These are phyloP conservation scores for Vireo griseus DNA, from an alignment of 2,797 vertebrate genomes.

Conservation along the genomic window DNA sequence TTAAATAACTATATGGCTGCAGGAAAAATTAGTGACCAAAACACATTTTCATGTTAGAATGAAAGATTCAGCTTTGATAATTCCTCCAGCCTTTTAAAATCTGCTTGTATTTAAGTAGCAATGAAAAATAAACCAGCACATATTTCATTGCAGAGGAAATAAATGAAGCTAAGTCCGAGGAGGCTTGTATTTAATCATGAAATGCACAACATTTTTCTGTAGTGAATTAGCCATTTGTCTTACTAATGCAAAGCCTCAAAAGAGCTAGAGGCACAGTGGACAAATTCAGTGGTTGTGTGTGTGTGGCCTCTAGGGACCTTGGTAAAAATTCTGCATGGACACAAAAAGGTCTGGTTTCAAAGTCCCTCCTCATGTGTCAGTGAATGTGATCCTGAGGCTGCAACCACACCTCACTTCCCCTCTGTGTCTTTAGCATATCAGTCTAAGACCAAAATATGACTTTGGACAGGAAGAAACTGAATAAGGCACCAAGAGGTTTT, in stretches of 20 bases:
- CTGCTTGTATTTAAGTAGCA: constrained; percentile 64
- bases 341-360: not conserved
- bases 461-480: not conserved
- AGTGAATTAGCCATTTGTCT: constrained; percentile 68
- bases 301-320: constrained; percentile 16
- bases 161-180: constrained; percentile 55
- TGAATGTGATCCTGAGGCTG: not conserved
- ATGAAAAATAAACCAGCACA: constrained; percentile 63
- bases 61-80: constrained; percentile 43
- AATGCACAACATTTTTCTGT: constrained; percentile 58
- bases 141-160: constrained; percentile 69
- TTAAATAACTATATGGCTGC: not conserved
- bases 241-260: constrained; percentile 42
- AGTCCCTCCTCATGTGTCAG: not conserved
- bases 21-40: not conserved
- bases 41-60: not conserved
- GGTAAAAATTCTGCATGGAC: not conserved
- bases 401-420: not conserved
- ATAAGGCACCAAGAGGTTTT: not conserved
- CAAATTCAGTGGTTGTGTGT: not conserved
- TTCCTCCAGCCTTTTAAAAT: constrained; percentile 62
- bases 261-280: not conserved
- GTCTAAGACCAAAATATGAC: not conserved
- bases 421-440: not conserved
- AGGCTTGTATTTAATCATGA: constrained; percentile 69